These are phyloP conservation scores for Silvanus unidentatus DNA, from an alignment of 2,888 invertebrate genomes.

Conservation along the genomic window DNA sequence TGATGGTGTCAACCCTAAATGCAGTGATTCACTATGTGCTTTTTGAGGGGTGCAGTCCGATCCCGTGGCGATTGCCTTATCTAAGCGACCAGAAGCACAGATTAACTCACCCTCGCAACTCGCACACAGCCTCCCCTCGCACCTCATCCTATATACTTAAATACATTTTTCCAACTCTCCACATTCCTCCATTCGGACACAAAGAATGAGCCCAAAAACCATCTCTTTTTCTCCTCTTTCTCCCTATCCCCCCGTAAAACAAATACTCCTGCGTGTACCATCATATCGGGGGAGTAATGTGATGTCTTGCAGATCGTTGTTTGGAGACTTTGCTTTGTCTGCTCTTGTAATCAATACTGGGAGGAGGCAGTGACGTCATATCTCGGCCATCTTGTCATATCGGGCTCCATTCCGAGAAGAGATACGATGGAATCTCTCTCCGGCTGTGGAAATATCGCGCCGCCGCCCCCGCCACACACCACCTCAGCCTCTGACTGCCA, in stretches of 20 bases:
- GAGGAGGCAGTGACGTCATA: slow-evolving; percentile 46
- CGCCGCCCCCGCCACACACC: slow-evolving; percentile 9
- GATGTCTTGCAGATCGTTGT: slow-evolving; percentile 23
- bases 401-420: slow-evolving; percentile 44
- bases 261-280: too few relatives aligned
- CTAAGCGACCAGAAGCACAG: slow-evolving; percentile 48
- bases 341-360: slow-evolving; percentile 45
- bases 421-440: slow-evolving; percentile 40
- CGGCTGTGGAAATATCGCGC: slow-evolving; percentile 38
- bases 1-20: slow-evolving; percentile 46
- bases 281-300: too few relatives aligned
- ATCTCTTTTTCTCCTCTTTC: too few relatives aligned
- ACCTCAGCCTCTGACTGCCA: neutral
- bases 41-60: slow-evolving; percentile 32
- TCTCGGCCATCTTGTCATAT: slow-evolving; percentile 50
- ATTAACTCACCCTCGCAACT: slow-evolving; percentile 38
- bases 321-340: slow-evolving; percentile 37
- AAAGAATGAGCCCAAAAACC: too few relatives aligned
- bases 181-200: slow-evolving; percentile 12
- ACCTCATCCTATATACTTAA: too few relatives aligned
- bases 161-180: slow-evolving; percentile 1
- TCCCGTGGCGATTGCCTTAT: slow-evolving; percentile 46
- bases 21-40: slow-evolving; percentile 41
- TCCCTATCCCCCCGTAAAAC: too few relatives aligned
- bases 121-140: slow-evolving; percentile 12